Base-by-base conservation (phyloP, 2,797 vertebrate genomes). In the Pteronotus mesoamericanus region DNA sequence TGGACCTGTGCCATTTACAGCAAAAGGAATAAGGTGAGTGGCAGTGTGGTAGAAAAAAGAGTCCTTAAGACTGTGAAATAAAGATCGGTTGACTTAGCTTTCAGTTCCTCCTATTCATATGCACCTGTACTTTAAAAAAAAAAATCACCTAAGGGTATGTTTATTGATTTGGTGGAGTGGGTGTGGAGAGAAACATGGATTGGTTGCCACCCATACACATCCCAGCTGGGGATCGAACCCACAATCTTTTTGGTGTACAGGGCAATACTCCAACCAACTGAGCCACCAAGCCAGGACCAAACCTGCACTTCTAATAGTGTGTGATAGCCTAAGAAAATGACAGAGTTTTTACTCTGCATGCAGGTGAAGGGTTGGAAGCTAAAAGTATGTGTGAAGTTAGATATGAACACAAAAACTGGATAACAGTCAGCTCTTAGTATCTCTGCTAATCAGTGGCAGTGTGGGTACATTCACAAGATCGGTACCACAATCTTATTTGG, bases 1-100 rank as follows among this genome's bases (percentile, higher is more conserved):
- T 92, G 99, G 99, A 39, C 99, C 99, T 88, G n/a, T 96, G 22
- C 98, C 98, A 94, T 99, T 99, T 96, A 99, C 99, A 71, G 99
- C 99, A 79, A 98, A 99, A 86, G 99, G 99, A 85, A 57, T 98
- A 37, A 98, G 98, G 99, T 99, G 97, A 98, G 99, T 98, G 90
- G 95, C 66, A 57, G 4, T 9, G 6, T 14, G 75, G 24, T 53
- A 48, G 61, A 85, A 78, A 64, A 46, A 42, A 79, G 44, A 55
- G 21, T 24, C 44, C 29, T 21, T n/a, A 39, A 9, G 3, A 8
- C 16, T 9, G 12, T 53, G 32, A 72, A 64, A 32, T 39, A 32
- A 75, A 53, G n/a, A 15, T 46, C 80, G 18, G 10, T 9, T 9
- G 42, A 11, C n/a, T 66, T 37, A 12, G 42, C 32, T 79, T 24